Conservation (phyloP, 2,113 vertebrate species). For the Sakesphorus luctuosus region DNA sequence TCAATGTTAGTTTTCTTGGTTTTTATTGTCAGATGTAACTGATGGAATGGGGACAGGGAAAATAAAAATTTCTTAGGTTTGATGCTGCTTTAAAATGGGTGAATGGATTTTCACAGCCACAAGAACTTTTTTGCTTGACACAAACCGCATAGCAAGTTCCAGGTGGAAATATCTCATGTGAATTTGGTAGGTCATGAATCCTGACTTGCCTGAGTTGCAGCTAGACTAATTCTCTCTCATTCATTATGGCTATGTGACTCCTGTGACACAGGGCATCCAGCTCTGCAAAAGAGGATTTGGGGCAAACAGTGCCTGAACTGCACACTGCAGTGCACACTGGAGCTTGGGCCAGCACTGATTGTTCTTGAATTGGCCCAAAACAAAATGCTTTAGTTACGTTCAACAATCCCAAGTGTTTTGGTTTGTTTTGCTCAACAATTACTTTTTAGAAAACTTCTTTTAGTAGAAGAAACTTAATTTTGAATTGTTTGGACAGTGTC, state of each 20-base stretch:
- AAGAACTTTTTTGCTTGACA: neutral
- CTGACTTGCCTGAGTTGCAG: neutral
- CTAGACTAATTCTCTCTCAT: neutral
- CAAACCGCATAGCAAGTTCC: neutral
- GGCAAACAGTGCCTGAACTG: neutral
- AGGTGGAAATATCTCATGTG: rapidly evolving
- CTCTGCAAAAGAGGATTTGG: neutral
- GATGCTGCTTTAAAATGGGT: neutral
- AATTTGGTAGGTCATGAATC: neutral
- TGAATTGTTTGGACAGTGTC: neutral
- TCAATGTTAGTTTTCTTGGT: neutral
- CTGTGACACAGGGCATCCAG: neutral
- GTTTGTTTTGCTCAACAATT: neutral
- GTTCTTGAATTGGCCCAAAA: neutral
- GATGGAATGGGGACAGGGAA: neutral
- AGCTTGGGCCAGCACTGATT: neutral
- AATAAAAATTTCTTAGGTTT: neutral
- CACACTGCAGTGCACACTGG: neutral
- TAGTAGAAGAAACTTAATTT: neutral
- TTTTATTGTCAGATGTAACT: neutral
- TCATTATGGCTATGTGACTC: neutral
- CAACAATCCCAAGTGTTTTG: neutral
- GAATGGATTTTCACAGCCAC: rapidly evolving
- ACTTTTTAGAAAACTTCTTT: neutral
- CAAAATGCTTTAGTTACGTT: neutral